A percentile compares a stretch with the other conserved stretches of the same genome.
Evolutionary conservation across 2,888 invertebrate species (phyloP).

Genomic region (Brachypalpus laphriformis): DNA sequence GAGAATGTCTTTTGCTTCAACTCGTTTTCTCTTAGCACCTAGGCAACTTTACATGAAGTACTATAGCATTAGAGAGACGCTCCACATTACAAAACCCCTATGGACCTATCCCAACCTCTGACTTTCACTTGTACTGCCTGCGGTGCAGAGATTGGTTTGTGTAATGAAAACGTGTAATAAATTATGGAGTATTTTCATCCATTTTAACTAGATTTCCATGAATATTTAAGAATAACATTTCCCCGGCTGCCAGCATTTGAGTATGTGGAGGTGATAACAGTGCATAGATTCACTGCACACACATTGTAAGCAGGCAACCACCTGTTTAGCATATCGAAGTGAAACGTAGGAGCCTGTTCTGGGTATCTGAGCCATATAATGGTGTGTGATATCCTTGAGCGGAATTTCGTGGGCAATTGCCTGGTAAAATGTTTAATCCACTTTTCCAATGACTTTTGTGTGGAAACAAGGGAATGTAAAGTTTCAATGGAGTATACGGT

Average conservation of each 20-base stretch:
- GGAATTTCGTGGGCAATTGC: constrained; percentile 37
- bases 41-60: constrained; percentile 49
- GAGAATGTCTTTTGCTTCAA: constrained; percentile 57
- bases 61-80: constrained; percentile 28
- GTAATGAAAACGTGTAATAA: constrained; percentile 71
- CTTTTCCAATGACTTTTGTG: constrained; percentile 3
- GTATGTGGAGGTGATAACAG: constrained; percentile 30
- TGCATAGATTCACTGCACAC: constrained; percentile 2
- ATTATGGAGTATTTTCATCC: constrained; percentile 71
- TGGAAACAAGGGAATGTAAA: not conserved
- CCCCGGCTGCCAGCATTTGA: not conserved
- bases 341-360: not conserved
- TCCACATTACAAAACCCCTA: constrained; percentile 6
- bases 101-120: constrained; percentile 30
- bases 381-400: constrained; percentile 20
- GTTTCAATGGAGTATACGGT: not conserved
- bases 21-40: constrained; percentile 56
- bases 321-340: constrained; percentile 58
- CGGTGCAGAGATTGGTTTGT: constrained; percentile 63
- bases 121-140: constrained; percentile 56
- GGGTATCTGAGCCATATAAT: not conserved
- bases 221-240: constrained; percentile 69
- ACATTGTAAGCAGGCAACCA: constrained; percentile 35
- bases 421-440: constrained; percentile 29
- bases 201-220: constrained; percentile 69